Base-by-base conservation (phyloP, 2,888 invertebrate genomes). In the Colostygia pectinataria region DNA sequence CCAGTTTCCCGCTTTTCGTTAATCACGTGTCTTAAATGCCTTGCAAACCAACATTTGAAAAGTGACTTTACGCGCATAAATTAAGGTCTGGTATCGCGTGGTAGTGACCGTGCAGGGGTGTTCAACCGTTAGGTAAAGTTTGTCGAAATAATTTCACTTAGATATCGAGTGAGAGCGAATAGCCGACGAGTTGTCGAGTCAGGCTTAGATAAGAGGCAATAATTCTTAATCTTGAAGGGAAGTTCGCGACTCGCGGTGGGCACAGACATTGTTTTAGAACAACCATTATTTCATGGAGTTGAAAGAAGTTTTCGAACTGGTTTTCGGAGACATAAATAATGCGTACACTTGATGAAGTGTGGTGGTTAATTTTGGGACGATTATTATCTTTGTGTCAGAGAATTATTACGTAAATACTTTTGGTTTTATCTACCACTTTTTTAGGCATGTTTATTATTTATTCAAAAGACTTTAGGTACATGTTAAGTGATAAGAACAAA, bases 1-100 rank as follows among this genome's bases (percentile, higher is more conserved):
- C 80, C 88, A 81, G 83, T 83, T 83, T 85, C 83, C 83, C 79
- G 83, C 79, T 83, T 82, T 83, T 77, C 84, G 77, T 83, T 87
- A 86, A 87, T 87, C 85, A 86, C 84, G 77, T 74, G 81, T 77
- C 83, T 76, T 73, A 72, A 78, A 74, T 68, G 66, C 75, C 65
- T 39, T 36, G 44, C 20, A 23, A 31, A 36, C 13, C 34, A 23
- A 24, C 50, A 38, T 55, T 58, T 27, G 34, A 69, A 73, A 69
- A 63, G 61, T 57, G 63, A 62, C 74, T 64, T 65, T 80, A 58
- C 46, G 24, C n/a, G 27, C 15, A 36, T 52, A 43, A 18, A 13
- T 53, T 71, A 77, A 57, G 63, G 73, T 72, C 66, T 58, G 61
- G 55, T 61, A 63, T 81, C 43, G 55, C 36, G 43, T 53, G 61